phyloP scores from a whole-genome alignment of 2,888 invertebrate genomes.

The Heliconius charithonia region DNA sequence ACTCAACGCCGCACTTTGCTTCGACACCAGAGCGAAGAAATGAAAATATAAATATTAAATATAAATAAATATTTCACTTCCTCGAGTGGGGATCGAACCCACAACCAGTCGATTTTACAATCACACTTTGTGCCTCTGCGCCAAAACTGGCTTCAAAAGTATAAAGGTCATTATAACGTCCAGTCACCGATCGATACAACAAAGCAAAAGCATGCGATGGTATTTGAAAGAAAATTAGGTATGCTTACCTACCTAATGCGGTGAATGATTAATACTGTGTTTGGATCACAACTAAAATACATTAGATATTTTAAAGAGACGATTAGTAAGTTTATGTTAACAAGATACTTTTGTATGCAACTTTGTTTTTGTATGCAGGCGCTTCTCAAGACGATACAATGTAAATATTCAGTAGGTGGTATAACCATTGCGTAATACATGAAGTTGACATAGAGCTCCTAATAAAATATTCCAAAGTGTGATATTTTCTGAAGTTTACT shows the following conservation, averaged over 20 bases:
- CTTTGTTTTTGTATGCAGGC: conserved; percentile 31
- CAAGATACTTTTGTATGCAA: not conserved
- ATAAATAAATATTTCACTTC: too few relatives aligned
- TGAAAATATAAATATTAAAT: too few relatives aligned
- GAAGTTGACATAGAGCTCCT: conserved; percentile 47
- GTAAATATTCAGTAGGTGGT: conserved; percentile 42
- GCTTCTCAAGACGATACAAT: conserved; percentile 35
- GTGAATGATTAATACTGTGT: not conserved
- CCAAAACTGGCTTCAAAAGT: not conserved
- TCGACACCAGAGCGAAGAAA: too few relatives aligned
- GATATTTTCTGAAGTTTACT: conserved; percentile 65
- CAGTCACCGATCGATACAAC: conserved; percentile 26
- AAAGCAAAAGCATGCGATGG: conserved; percentile 20
- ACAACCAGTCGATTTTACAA: too few relatives aligned
- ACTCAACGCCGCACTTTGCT: too few relatives aligned
- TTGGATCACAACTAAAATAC: not conserved
- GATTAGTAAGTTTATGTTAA: conserved; percentile 4
- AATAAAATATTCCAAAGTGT: conserved; percentile 57
- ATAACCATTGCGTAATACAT: conserved; percentile 50
- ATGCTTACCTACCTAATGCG: not conserved
- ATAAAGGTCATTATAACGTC: conserved; percentile 26
- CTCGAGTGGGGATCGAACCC: too few relatives aligned
- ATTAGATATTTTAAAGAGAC: not conserved
- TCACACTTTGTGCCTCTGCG: too few relatives aligned
- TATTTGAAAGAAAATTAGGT: conserved; percentile 25